phyloP scores from a whole-genome alignment of 1,140 invertebrate genomes.

The Drosophila mayri region DNA sequence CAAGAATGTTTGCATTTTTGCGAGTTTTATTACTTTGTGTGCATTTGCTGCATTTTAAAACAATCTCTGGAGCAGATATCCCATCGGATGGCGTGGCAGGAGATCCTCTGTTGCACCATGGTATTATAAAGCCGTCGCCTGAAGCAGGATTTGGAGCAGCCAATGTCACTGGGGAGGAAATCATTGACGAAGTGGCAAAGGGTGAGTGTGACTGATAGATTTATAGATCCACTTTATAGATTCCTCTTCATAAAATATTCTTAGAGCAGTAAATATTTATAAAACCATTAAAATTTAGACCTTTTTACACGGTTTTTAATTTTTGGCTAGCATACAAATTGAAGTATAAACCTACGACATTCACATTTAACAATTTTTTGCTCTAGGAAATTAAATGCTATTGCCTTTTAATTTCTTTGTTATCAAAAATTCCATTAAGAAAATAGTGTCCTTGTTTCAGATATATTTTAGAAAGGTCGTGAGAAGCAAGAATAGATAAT shows the following conservation, averaged over 20 bases:
- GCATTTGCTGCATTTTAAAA: slow-evolving; percentile 82
- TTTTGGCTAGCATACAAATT: no score
- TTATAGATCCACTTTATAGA: background rate
- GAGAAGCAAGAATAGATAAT: no score
- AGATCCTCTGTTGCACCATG: slow-evolving; percentile 21
- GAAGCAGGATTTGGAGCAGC: slow-evolving; percentile 16
- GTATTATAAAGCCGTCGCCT: slow-evolving; percentile 30
- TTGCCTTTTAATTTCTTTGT: no score
- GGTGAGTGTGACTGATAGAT: slow-evolving; percentile 18
- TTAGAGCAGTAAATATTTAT: no score
- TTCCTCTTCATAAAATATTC: background rate
- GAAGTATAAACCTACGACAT: no score
- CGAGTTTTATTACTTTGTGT: slow-evolving; percentile 79
- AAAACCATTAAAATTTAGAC: no score
- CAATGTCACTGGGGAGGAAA: slow-evolving; percentile 46
- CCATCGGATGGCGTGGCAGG: slow-evolving; percentile 19
- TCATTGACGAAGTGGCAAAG: background rate
- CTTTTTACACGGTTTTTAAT: no score
- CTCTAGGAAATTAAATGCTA: no score
- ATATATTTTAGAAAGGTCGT: no score
- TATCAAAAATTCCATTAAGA: no score
- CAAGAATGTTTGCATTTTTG: slow-evolving; percentile 75
- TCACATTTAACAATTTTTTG: no score
- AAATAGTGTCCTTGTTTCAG: no score
- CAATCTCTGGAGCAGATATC: slow-evolving; percentile 57